Evolutionary conservation across 2,797 vertebrate species (phyloP).

Genomic region (Macropus fuliginosus): DNA sequence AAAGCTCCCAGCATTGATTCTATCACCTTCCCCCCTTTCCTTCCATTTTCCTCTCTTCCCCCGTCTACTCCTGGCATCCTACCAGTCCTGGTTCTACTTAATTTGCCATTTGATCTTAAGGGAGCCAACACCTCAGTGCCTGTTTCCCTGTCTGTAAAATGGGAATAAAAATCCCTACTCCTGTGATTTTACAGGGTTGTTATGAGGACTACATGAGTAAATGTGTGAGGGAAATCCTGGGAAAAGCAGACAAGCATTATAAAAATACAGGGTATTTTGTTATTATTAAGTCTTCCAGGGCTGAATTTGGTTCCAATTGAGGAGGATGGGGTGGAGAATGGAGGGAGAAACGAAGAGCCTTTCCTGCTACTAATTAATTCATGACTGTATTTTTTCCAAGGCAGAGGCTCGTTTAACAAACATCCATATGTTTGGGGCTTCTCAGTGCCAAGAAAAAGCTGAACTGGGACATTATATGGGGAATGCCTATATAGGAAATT

Average conservation of each 20-base stretch:
- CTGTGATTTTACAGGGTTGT: background rate
- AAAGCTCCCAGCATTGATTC: background rate
- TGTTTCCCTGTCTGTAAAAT: background rate
- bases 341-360: constrained; percentile 45
- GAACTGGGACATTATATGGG: constrained; percentile 59
- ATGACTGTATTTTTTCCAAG: constrained; percentile 64
- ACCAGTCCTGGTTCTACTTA: background rate
- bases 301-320: constrained; percentile 63
- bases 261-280: constrained; percentile 52
- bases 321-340: background rate
- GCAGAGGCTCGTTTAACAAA: constrained; percentile 79
- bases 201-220: background rate
- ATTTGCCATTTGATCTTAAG: background rate
- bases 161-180: background rate
- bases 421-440: constrained; percentile 70
- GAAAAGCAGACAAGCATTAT: background rate
- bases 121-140: background rate
- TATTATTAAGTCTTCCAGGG: constrained; percentile 58
- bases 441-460: constrained; percentile 69
- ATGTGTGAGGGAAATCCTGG: constrained; percentile 18
- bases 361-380: constrained; percentile 64
- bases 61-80: background rate
- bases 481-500: constrained; percentile 25
- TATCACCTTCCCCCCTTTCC: constrained; percentile 7
- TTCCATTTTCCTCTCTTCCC: background rate